phyloP scores from a whole-genome alignment of 2,113 vertebrate species.

The Archilochus colubris region DNA sequence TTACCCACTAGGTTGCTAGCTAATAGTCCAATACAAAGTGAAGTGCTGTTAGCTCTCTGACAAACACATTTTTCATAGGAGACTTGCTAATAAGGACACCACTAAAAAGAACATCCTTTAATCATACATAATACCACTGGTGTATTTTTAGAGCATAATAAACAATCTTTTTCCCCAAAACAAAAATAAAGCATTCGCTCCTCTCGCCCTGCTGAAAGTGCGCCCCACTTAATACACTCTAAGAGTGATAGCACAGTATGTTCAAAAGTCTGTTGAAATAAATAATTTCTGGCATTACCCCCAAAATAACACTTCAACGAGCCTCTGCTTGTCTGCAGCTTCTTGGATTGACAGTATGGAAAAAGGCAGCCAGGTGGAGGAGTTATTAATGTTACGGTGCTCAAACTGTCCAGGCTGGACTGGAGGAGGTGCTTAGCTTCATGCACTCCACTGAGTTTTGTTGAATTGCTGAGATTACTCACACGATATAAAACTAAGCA shows the following conservation, averaged over 20 bases:
- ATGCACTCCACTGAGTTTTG: not conserved
- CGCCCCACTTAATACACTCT: not conserved
- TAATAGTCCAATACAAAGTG: not conserved
- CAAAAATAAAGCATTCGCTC: not conserved
- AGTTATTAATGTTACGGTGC: not conserved
- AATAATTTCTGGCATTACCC: slow-evolving; percentile 33
- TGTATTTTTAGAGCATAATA: slow-evolving; percentile 46
- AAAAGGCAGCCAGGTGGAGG: slow-evolving; percentile 47
- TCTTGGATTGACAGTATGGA: not conserved
- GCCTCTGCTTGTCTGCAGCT: not conserved
- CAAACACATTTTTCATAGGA: slow-evolving; percentile 36
- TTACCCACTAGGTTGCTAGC: not conserved
- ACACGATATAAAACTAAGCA: not conserved
- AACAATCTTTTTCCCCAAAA: slow-evolving; percentile 1
- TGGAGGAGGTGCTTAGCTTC: not conserved
- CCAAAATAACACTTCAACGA: not conserved
- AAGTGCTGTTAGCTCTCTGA: not conserved
- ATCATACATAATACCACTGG: not conserved
- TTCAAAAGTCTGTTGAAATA: slow-evolving; percentile 25
- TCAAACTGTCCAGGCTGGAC: not conserved
- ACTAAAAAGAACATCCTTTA: slow-evolving; percentile 41
- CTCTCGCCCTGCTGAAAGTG: not conserved
- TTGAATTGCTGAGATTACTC: not conserved
- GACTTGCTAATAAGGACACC: not conserved
- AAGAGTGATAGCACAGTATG: slow-evolving; percentile 2